Evolutionary conservation across 2,888 invertebrate species (phyloP).

Genomic region (Frankliniella intonsa): DNA sequence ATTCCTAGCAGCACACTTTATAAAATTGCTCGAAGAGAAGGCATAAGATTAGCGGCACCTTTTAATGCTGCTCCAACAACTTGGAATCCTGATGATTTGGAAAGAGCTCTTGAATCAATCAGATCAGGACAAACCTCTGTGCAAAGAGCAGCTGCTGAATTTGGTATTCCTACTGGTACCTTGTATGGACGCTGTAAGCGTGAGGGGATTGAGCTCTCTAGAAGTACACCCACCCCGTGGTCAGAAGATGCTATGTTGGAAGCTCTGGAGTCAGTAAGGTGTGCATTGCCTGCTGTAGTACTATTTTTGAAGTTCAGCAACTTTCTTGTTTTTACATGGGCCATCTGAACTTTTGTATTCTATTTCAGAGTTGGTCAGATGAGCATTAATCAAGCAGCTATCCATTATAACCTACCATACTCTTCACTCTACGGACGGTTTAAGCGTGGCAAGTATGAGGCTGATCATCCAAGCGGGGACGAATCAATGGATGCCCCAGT

Average conservation of each 20-base stretch:
- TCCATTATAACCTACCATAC: slow-evolving; percentile 85
- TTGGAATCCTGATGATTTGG: slow-evolving; percentile 80
- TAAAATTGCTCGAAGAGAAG: slow-evolving; percentile 85
- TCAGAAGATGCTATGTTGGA: slow-evolving; percentile 91
- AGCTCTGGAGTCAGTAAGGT: slow-evolving; percentile 84
- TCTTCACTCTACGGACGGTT: slow-evolving; percentile 85
- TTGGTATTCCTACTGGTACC: slow-evolving; percentile 84
- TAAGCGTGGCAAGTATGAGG: slow-evolving; percentile 78
- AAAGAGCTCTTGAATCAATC: slow-evolving; percentile 75
- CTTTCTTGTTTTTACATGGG: background rate
- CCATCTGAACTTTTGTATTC: background rate
- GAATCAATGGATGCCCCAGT: slow-evolving; percentile 29
- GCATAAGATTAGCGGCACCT: slow-evolving; percentile 81
- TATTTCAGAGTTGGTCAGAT: slow-evolving; percentile 74
- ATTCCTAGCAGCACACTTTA: slow-evolving; percentile 88
- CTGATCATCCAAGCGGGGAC: slow-evolving; percentile 44
- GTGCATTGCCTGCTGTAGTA: slow-evolving; percentile 32
- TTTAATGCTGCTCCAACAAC: slow-evolving; percentile 87
- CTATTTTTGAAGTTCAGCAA: no score
- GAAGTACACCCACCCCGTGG: slow-evolving; percentile 89
- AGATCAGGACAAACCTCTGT: slow-evolving; percentile 73
- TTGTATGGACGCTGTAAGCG: slow-evolving; percentile 83
- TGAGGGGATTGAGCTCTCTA: slow-evolving; percentile 82
- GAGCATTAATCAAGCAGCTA: slow-evolving; percentile 90
- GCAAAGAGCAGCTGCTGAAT: slow-evolving; percentile 79